Evolutionary conservation across 2,888 invertebrate genomes (phyloP).

Genomic region (Tubulanus polymorphus): DNA sequence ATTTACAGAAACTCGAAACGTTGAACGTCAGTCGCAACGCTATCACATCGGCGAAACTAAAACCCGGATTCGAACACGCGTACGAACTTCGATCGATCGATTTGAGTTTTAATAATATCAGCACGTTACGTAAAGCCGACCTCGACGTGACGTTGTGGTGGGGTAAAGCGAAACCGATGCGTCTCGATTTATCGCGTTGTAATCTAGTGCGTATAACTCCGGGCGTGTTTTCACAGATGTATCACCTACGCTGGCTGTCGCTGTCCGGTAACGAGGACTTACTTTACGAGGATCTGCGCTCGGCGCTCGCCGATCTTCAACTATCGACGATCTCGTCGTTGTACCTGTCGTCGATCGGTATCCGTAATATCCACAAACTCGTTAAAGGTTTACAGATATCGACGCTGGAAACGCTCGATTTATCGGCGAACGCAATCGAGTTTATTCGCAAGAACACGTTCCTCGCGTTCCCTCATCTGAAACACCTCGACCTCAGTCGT

Average conservation of each 20-base stretch:
- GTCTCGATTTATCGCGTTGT: slow-evolving; percentile 30
- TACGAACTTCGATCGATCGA: slow-evolving; percentile 27
- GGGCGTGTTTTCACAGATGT: slow-evolving; percentile 20
- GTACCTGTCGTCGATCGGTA: slow-evolving; percentile 19
- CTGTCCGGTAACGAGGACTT: slow-evolving; percentile 26
- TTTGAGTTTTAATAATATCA: slow-evolving; percentile 28
- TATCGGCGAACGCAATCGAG: slow-evolving; percentile 21
- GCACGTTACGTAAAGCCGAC: slow-evolving; percentile 19
- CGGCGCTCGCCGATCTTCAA: slow-evolving; percentile 21
- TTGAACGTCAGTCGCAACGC: slow-evolving; percentile 31
- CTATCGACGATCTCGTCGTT: slow-evolving; percentile 21
- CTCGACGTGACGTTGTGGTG: slow-evolving; percentile 29
- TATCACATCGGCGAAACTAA: slow-evolving; percentile 22
- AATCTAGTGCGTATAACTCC: slow-evolving; percentile 24
- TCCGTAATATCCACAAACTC: slow-evolving; percentile 12
- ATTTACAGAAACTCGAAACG: slow-evolving; percentile 21
- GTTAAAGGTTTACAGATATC: slow-evolving; percentile 21
- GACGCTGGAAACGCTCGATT: slow-evolving; percentile 23
- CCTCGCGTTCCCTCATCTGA: slow-evolving; percentile 20
- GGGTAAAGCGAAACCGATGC: slow-evolving; percentile 11
- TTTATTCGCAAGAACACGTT: slow-evolving; percentile 18
- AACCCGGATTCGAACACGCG: slow-evolving; percentile 27
- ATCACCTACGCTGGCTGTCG: slow-evolving; percentile 23
- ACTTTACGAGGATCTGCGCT: slow-evolving; percentile 15
- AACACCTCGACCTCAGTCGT: slow-evolving; percentile 22